Evolutionary conservation across 2,797 vertebrate genomes (phyloP), one percentile per base, ranked within the genome.

Genomic region (Diplodus sargus): DNA sequence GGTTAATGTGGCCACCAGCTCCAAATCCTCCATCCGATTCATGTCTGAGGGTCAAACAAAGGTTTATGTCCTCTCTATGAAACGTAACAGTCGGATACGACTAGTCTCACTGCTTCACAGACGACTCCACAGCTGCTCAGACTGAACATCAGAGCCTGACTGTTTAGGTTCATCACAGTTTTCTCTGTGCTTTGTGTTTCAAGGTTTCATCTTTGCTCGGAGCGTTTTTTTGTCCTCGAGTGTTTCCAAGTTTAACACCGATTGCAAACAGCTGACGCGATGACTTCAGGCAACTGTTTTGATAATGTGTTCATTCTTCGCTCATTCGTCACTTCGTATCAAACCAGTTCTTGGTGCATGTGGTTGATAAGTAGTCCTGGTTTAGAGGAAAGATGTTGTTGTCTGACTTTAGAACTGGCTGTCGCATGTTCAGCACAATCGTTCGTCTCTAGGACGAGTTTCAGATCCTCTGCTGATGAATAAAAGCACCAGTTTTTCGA

Each of bases 81-180:
- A 59, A 51, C 28, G 4, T n/a, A 17, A 16, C 16, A 8, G 43
- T 25, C 8, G 5, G 4, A 9, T 10, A 49, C 17, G 18, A 45
- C 60, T 45, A 39, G 30, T 34, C 6, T 6, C 8, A 5, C 1
- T n/a, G 51, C 51, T 28, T 52, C 65, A 57, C 14, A 20, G 25
- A n/a, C 39, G 66, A 73, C 16, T 62, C 2, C 62, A 5, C 23
- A 65, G 78, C 59, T 65, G 60, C 68, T 49, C 9, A 30, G 8
- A 20, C 23, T 42, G 3, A 4, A 48, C 9, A 5, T 61, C 25
- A 2, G 17, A 60, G 39, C 4, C 14, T 49, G 30, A 58, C 62
- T 49, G 67, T 69, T 53, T 23, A 28, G 45, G 47, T 45, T 61
- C 45, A 11, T 64, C 66, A 30, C 42, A 12, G 1, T 53, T 43